phyloP scores from a whole-genome alignment of 2,888 invertebrate species.

The Gasteruption jaculator region DNA sequence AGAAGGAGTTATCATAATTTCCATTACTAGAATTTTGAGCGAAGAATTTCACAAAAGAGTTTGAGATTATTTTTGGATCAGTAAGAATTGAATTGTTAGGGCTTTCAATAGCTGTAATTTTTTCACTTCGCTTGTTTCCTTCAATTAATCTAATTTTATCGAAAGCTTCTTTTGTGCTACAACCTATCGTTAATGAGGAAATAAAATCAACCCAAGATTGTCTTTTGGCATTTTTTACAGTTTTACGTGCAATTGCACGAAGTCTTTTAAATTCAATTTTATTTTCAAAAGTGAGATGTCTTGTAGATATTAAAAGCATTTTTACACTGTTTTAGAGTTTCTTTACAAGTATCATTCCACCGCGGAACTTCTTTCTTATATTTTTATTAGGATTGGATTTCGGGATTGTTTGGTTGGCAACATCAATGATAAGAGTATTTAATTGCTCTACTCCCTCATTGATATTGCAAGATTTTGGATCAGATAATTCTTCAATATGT shows the following conservation, averaged over 20 bases:
- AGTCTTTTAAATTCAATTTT: slow-evolving; percentile 9
- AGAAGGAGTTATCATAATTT: not conserved
- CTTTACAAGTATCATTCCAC: slow-evolving; percentile 1
- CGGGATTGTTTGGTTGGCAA: too few species aligned
- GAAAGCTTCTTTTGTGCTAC: slow-evolving; percentile 1
- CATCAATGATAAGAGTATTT: too few species aligned
- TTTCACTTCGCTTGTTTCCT: not conserved
- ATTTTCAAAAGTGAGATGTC: not conserved
- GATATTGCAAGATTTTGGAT: not conserved
- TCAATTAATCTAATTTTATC: slow-evolving; percentile 10
- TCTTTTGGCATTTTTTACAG: not conserved
- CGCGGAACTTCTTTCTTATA: too few species aligned
- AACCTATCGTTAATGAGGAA: not conserved
- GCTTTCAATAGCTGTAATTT: not conserved
- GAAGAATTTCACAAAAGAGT: slow-evolving; percentile 4
- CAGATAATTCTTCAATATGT: not conserved
- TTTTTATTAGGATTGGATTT: too few species aligned
- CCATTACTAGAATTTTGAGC: slow-evolving; percentile 5
- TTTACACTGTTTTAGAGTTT: not conserved
- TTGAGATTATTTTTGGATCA: slow-evolving; percentile 4
- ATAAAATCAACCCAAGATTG: not conserved
- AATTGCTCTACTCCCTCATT: too few species aligned
- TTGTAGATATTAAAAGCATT: not conserved
- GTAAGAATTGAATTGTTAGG: not conserved
- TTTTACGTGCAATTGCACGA: slow-evolving; percentile 2